These are phyloP conservation scores for Habroteleia sp. DNA, from an alignment of 2,888 invertebrate genomes.

Conservation along the genomic window DNA sequence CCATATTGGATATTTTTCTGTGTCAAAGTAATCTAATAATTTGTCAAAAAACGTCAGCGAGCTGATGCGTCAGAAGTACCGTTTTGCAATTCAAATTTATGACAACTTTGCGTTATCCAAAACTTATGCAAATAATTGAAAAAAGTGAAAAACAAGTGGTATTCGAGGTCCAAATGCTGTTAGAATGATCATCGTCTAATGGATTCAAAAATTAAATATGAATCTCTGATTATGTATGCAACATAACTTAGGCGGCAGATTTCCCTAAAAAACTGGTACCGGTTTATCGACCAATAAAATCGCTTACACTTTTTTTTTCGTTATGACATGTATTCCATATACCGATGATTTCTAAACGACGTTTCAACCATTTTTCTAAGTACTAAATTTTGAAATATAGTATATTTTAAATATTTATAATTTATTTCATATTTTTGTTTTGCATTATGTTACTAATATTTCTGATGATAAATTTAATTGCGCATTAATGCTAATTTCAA, in stretches of 20 bases:
- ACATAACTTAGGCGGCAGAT: conserved; percentile 24
- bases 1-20: too few relatives aligned
- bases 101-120: conserved; percentile 36
- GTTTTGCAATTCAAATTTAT: conserved; percentile 40
- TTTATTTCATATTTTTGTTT: too few relatives aligned
- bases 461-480: too few relatives aligned
- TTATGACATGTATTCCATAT: conserved; percentile 20
- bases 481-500: too few relatives aligned
- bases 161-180: too few relatives aligned
- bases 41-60: conserved; percentile 1
- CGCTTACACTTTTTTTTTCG: conserved; percentile 1
- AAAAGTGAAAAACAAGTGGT: conserved; percentile 22
- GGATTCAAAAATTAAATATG: conserved; percentile 34
- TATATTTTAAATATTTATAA: too few relatives aligned
- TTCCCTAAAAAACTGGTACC: conserved; percentile 27
- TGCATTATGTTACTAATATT: too few relatives aligned
- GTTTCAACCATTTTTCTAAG: too few relatives aligned
- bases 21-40: too few relatives aligned
- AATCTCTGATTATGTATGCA: conserved; percentile 49
- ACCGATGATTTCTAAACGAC: conserved; percentile 18
- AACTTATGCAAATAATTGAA: conserved; percentile 46
- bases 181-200: conserved; percentile 44
- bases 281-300: conserved; percentile 40
- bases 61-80: conserved; percentile 15
- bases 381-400: too few relatives aligned